Evolutionary conservation across 2,888 invertebrate species (phyloP).

Genomic region (Merodon equestris): DNA sequence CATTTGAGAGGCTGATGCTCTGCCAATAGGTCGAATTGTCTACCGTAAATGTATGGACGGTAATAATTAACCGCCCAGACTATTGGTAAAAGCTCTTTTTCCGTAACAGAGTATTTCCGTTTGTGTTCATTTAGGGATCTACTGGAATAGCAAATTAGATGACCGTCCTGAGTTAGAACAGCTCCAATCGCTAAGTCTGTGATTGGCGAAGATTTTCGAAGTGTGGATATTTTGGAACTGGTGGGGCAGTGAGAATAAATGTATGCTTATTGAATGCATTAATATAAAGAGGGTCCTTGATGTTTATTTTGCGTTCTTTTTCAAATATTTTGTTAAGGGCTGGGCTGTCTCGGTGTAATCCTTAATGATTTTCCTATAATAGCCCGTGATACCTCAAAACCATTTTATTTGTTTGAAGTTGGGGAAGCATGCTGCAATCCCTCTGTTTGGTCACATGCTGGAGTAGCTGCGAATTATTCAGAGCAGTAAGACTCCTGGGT

Average conservation of each 20-base stretch:
- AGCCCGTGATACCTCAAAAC: not conserved
- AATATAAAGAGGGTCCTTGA: conserved; percentile 7
- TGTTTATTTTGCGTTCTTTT: conserved; percentile 30
- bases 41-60: conserved; percentile 14
- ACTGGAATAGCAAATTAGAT: conserved; percentile 22
- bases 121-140: conserved; percentile 24
- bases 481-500: too few relatives aligned
- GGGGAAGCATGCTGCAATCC: too few relatives aligned
- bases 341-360: not conserved
- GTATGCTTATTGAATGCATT: conserved; percentile 34
- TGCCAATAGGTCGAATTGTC: conserved; percentile 8
- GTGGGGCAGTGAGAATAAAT: conserved; percentile 7
- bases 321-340: conserved; percentile 15
- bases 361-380: conserved; percentile 2
- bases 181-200: conserved; percentile 27
- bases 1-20: conserved; percentile 22
- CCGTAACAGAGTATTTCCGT: conserved; percentile 14
- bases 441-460: too few relatives aligned
- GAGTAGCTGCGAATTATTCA: too few relatives aligned
- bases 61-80: conserved; percentile 1
- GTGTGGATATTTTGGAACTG: conserved; percentile 24
- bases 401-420: conserved; percentile 18
- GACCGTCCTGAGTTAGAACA: conserved; percentile 20
- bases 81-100: conserved; percentile 1
- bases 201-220: conserved; percentile 14